Percentiles rank a stretch among this genome's conserved stretches.
phyloP scores from a whole-genome alignment of 2,888 invertebrate species.

The Rhyacophila evoluta region DNA sequence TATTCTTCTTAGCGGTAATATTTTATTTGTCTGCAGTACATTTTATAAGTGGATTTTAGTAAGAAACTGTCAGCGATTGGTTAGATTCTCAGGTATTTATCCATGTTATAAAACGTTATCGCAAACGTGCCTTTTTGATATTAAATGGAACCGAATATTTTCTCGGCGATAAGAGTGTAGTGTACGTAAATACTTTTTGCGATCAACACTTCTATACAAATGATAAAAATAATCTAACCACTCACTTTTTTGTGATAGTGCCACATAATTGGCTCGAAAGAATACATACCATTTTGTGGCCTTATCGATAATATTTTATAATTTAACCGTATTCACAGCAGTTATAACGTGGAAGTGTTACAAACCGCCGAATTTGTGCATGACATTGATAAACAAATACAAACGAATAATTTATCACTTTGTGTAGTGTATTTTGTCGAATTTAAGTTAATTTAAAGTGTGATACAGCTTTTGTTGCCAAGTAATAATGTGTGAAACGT shows the following conservation, averaged over 20 bases:
- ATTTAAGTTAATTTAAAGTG: too few species aligned
- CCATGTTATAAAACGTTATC: background rate
- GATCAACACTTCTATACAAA: background rate
- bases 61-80: too few species aligned
- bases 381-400: background rate
- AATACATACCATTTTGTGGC: background rate
- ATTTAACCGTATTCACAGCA: background rate
- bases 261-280: background rate
- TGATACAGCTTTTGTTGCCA: too few species aligned
- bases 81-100: background rate
- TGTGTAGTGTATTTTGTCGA: background rate
- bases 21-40: too few species aligned
- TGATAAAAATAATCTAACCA: slow-evolving; percentile 17
- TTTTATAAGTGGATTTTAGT: too few species aligned
- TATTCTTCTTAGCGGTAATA: too few species aligned
- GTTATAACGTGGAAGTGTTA: background rate
- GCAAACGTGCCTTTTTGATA: background rate
- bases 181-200: background rate
- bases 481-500: too few species aligned
- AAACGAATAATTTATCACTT: background rate
- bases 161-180: background rate
- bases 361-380: background rate
- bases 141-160: background rate
- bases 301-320: background rate
- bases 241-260: background rate